Base-by-base conservation (phyloP, 2,797 vertebrate genomes). In the Apogon hyalosoma region DNA sequence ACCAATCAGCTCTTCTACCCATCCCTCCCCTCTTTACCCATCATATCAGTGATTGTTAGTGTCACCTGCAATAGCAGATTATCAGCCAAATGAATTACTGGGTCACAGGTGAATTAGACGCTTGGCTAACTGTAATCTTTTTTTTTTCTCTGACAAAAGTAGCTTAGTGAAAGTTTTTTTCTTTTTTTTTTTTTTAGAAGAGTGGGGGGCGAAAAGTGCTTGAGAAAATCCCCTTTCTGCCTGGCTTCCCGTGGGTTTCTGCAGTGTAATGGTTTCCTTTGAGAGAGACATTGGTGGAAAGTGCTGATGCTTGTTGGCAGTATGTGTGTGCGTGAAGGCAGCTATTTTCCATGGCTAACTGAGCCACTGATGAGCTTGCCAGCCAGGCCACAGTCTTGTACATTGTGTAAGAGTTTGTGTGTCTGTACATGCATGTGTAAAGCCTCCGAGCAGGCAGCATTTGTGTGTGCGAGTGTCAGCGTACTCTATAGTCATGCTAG, bases 251-350 rank as follows among this genome's bases (percentile, higher is more conserved):
- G 65, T 40, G 66, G 73, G 63, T 88, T 90, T 90, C 74, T 88
- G 87, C 88, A 87, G 79, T 66, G 82, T 90, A 88, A 90, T 90
- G 87, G 87, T 80, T 92, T 91, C 87, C 88, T 91, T 86, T 88
- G 82, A 90, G 85, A 77, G 72, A 87, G 77, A 79, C 75, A 70
- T 51, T 84, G 73, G 79, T 86, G 88, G 88, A 90, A 91, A 92
- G 73, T 89, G 88, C 89, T 91, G 88, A 90, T 88, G 83, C 73
- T 51, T 73, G 66, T 83, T 85, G 72, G 68, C 78, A 58, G 4
- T 72, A 62, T 60, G 56, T 66, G 52, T 52, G 41, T 68, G 55
- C 61, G 54, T 54, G 38, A 57, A 60, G 54, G 40, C 57, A 75
- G 75, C 61, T 87, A 77, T 90, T 92, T 90, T 91, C 85, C 84